phyloP scores from a whole-genome alignment of 2,888 invertebrate species.

The Gnatocerus cornutus region DNA sequence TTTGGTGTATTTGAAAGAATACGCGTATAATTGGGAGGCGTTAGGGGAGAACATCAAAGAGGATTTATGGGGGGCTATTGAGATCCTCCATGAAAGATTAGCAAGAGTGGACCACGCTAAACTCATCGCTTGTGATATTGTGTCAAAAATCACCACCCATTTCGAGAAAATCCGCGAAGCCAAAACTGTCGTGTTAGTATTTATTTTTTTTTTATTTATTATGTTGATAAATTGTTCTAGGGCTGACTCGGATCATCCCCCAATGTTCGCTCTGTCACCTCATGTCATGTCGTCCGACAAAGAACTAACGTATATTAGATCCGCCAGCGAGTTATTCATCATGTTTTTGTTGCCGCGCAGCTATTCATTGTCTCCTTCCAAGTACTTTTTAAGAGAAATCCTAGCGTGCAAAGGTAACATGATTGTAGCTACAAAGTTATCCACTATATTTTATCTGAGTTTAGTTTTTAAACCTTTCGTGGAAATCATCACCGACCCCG shows the following conservation, averaged over 20 bases:
- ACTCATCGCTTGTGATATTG: slow-evolving; percentile 87
- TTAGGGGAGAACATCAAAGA: slow-evolving; percentile 76
- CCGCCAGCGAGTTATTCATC: slow-evolving; percentile 87
- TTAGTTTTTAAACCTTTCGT: slow-evolving; percentile 87
- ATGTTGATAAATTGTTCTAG: slow-evolving; percentile 68
- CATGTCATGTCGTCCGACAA: slow-evolving; percentile 83
- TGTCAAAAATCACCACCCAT: slow-evolving; percentile 86
- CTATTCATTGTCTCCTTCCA: slow-evolving; percentile 85
- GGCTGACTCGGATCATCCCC: slow-evolving; percentile 76
- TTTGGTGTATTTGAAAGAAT: slow-evolving; percentile 80
- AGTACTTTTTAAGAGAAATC: slow-evolving; percentile 87
- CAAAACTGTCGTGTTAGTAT: slow-evolving; percentile 82
- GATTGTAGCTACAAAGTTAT: not conserved
- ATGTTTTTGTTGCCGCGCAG: slow-evolving; percentile 87
- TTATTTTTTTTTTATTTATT: slow-evolving; percentile 32
- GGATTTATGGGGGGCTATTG: slow-evolving; percentile 88
- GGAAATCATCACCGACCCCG: slow-evolving; percentile 89
- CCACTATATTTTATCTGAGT: too few species aligned
- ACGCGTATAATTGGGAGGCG: slow-evolving; percentile 73
- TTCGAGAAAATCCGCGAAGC: slow-evolving; percentile 89
- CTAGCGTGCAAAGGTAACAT: slow-evolving; percentile 85
- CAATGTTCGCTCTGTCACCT: slow-evolving; percentile 82
- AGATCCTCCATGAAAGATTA: slow-evolving; percentile 82
- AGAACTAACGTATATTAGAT: slow-evolving; percentile 87
- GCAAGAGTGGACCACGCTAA: slow-evolving; percentile 86